A percentile compares a stretch with the other conserved stretches of the same genome.
Evolutionary conservation across 2,797 vertebrate species (phyloP).

Genomic region (Coluber constrictor): DNA sequence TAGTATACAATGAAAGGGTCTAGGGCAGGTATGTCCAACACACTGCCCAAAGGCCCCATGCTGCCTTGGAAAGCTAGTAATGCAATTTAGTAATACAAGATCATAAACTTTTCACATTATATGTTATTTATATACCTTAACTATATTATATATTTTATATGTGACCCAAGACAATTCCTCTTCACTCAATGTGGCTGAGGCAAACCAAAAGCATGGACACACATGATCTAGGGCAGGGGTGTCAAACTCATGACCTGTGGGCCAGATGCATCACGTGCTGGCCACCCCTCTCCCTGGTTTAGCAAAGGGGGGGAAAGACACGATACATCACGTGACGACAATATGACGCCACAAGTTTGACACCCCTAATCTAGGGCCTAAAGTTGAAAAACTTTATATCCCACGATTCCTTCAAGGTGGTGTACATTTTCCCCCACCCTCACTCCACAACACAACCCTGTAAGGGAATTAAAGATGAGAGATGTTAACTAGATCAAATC

Average conservation of each 20-base stretch:
- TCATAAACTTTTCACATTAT: not conserved
- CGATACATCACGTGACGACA: no score
- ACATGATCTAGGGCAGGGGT: no score
- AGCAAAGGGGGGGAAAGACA: no score
- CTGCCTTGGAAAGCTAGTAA: not conserved
- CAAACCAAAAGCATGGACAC: not conserved
- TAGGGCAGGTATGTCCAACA: not conserved
- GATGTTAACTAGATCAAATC: not conserved
- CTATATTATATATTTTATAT: not conserved
- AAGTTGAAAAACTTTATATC: not conserved
- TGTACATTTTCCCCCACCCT: not conserved
- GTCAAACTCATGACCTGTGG: no score
- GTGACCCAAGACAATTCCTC: not conserved
- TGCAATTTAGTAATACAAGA: not conserved
- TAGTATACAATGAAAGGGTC: not conserved
- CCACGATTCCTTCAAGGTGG: not conserved
- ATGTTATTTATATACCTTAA: not conserved
- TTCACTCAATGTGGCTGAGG: not conserved
- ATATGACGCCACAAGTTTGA: no score
- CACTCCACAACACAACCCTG: not conserved
- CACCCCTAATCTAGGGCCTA: not conserved
- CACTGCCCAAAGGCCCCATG: no score
- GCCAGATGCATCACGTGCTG: no score
- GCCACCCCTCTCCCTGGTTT: no score
- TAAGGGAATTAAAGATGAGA: not conserved